Percentiles rank a stretch among this genome's conserved stretches.
Evolutionary conservation across 92 coral and sea anemone genomes (phyloP).

Genomic region (Isaurus tuberculatus): DNA sequence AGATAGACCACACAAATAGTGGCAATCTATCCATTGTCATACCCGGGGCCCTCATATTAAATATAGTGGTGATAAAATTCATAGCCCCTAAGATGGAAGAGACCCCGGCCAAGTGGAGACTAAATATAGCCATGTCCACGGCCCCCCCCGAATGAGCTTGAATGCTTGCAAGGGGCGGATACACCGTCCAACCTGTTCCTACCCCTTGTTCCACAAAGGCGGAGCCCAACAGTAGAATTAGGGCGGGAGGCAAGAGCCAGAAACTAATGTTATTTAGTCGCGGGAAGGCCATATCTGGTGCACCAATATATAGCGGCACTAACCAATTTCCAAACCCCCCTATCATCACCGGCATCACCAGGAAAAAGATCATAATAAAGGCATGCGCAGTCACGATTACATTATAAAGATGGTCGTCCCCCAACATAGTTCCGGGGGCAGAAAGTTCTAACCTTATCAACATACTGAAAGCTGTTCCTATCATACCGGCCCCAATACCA

Average conservation of each 20-base stretch:
- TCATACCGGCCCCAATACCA: constrained; percentile 79
- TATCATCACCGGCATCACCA: neutral
- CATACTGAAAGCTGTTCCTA: constrained; percentile 86
- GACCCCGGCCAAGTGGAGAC: constrained; percentile 85
- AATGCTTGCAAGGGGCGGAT: constrained; percentile 71
- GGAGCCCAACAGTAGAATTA: constrained; percentile 65
- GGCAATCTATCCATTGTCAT: constrained; percentile 70
- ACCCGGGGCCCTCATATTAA: constrained; percentile 76
- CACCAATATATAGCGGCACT: neutral
- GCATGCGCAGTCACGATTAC: constrained; percentile 87
- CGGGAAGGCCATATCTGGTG: constrained; percentile 11
- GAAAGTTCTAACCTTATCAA: constrained; percentile 82
- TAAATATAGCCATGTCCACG: constrained; percentile 78
- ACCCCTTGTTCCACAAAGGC: constrained; percentile 75
- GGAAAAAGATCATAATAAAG: constrained; percentile 77
- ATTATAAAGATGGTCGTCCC: constrained; percentile 90
- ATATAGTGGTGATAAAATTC: constrained; percentile 82
- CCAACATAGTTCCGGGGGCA: constrained; percentile 89
- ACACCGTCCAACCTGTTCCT: constrained; percentile 86
- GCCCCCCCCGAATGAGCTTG: constrained; percentile 76
- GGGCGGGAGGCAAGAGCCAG: constrained; percentile 74
- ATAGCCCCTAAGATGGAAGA: constrained; percentile 84
- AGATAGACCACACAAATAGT: constrained; percentile 78
- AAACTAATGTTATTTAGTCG: constrained; percentile 56
- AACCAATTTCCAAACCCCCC: constrained; percentile 26